Evolutionary conservation across 2,113 vertebrate genomes (phyloP), one percentile per base, ranked within the genome.

Genomic region (Murina feae): DNA sequence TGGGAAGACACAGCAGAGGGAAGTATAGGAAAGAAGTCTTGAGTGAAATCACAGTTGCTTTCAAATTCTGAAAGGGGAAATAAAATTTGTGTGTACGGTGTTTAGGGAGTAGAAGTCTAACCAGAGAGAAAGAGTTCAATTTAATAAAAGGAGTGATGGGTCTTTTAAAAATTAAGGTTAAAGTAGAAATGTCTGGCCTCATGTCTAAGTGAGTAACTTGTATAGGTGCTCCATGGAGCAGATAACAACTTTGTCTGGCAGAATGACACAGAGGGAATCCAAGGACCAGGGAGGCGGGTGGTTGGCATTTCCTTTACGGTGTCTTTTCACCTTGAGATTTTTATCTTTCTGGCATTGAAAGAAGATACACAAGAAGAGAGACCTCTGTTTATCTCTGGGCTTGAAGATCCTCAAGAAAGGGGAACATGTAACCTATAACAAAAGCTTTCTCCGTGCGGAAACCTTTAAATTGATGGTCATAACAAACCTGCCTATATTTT

Each of bases 331-430:
- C 21, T 68, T 58, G 60, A 63, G 5, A 60, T 30, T 88, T 87
- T 93, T 89, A 58, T 72, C 47, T 91, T 93, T 79, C 53, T 51
- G 81, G 60, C 47, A 78, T n/a, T 86, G 32, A 66, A 93, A 95
- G 60, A 89, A 81, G 81, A 78, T 82, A 18, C 9, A 47, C n/a
- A 88, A n/a, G 53, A 68, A 42, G 66, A 75, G 25, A 89, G 51
- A 42, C 2, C 21, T 16, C 25, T 69, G 6, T 74, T 68, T 92
- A 63, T 80, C 75, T 89, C 16, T 60, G 20, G 9, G 69, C 6
- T 93, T 68, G 51, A 91, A 44, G 20, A 75, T 76, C 21, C 6
- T 89, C n/a, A 58, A 84, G 63, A 94, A 83, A 86, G 42, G 28
- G 21, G 20, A 66, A 72, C 3, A n/a, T 76, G 66, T 1, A 63